Evolutionary conservation across 2,113 vertebrate species (phyloP).

Genomic region (Cavia porcellus): DNA sequence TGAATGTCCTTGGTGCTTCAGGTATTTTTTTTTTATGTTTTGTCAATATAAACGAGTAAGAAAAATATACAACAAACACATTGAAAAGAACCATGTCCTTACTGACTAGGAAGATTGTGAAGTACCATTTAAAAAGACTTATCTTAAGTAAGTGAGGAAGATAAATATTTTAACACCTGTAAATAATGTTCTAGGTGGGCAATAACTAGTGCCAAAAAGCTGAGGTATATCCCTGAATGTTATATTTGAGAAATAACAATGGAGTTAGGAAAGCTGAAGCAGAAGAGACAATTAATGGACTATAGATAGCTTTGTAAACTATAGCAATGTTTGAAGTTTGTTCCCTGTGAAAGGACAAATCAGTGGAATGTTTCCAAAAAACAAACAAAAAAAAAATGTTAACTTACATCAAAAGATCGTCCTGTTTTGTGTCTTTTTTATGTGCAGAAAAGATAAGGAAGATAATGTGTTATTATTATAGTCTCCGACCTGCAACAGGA

Average conservation of each 20-base stretch:
- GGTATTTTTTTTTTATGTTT: background rate
- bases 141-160: background rate
- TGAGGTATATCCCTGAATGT: background rate
- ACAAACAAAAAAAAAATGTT: background rate
- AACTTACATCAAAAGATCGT: background rate
- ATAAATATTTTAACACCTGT: background rate
- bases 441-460: background rate
- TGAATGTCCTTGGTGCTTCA: background rate
- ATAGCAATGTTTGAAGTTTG: background rate
- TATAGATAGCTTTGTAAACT: background rate
- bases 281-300: background rate
- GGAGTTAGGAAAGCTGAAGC: background rate
- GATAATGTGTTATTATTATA: background rate
- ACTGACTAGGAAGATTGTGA: background rate
- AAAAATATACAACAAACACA: background rate
- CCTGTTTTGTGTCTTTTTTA: conserved; percentile 1
- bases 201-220: background rate
- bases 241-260: background rate
- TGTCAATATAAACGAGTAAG: background rate
- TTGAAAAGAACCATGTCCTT: background rate
- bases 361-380: background rate
- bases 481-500: background rate
- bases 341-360: background rate
- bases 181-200: background rate
- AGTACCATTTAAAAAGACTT: background rate